These are phyloP conservation scores for Hipposideros larvatus DNA, from an alignment of 2,797 vertebrate genomes.

Conservation along the genomic window DNA sequence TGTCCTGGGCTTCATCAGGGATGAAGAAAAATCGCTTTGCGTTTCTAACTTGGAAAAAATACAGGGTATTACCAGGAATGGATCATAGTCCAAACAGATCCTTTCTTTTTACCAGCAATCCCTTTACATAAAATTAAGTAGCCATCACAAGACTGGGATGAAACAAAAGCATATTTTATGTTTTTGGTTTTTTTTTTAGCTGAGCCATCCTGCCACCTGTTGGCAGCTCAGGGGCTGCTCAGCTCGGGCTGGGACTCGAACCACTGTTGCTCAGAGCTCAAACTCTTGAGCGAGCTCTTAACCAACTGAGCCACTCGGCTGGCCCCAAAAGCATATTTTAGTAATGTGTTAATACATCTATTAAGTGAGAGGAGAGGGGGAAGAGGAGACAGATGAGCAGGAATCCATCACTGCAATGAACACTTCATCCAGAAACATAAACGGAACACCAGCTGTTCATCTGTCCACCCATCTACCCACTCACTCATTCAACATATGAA, in stretches of 20 bases:
- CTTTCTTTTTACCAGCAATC: neutral
- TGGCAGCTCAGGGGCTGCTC: too few species aligned
- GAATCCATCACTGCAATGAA: neutral
- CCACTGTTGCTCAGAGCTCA: too few species aligned
- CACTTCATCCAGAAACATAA: neutral
- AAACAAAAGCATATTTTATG: neutral
- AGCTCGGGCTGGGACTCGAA: too few species aligned
- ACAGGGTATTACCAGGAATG: neutral
- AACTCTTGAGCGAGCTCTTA: too few species aligned
- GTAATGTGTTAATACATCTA: neutral
- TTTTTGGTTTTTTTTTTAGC: too few species aligned
- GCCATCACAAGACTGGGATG: neutral
- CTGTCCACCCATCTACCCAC: rapidly evolving
- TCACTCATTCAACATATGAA: rapidly evolving
- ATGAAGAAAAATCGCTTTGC: neutral
- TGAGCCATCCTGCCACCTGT: too few species aligned
- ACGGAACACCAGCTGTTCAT: neutral
- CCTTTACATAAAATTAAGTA: neutral
- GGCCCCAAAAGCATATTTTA: too few species aligned
- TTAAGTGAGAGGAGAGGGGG: neutral
- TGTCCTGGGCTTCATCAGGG: neutral
- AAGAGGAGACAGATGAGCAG: neutral
- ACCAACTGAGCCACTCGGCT: too few species aligned
- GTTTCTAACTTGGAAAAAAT: neutral
- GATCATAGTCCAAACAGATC: neutral